Evolutionary conservation across 1,140 invertebrate species (phyloP).

Genomic region (Steinernema feltiae): DNA sequence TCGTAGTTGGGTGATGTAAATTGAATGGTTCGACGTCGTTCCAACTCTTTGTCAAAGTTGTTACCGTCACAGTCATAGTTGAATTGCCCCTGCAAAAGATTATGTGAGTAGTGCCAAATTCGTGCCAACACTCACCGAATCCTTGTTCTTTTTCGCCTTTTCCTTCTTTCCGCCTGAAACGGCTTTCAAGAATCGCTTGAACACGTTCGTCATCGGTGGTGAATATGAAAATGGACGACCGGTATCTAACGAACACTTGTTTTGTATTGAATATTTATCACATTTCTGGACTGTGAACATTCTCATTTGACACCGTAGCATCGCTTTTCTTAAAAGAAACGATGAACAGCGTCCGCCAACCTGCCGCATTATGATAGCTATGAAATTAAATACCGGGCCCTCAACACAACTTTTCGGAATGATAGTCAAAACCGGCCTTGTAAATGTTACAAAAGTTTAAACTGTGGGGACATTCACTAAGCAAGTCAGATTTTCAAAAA

Average conservation of each 20-base stretch:
- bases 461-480: background rate
- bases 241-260: background rate
- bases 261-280: background rate
- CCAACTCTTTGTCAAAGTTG: background rate
- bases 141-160: background rate
- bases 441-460: background rate
- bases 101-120: too few relatives aligned
- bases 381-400: too few relatives aligned
- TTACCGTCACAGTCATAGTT: background rate
- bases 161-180: conserved; percentile 2
- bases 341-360: too few relatives aligned
- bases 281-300: background rate
- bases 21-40: background rate
- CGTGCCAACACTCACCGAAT: background rate
- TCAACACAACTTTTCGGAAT: background rate
- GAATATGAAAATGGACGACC: background rate
- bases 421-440: background rate
- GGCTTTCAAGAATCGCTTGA: background rate
- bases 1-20: background rate
- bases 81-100: too few relatives aligned
- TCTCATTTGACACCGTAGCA: background rate
- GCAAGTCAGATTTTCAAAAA: background rate
- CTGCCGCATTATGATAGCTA: too few relatives aligned
- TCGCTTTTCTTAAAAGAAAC: background rate
- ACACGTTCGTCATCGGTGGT: background rate